A percentile compares a stretch with the other conserved stretches of the same genome.
Conservation (phyloP, 2,888 invertebrate species). For the Craniophora ligustri region DNA sequence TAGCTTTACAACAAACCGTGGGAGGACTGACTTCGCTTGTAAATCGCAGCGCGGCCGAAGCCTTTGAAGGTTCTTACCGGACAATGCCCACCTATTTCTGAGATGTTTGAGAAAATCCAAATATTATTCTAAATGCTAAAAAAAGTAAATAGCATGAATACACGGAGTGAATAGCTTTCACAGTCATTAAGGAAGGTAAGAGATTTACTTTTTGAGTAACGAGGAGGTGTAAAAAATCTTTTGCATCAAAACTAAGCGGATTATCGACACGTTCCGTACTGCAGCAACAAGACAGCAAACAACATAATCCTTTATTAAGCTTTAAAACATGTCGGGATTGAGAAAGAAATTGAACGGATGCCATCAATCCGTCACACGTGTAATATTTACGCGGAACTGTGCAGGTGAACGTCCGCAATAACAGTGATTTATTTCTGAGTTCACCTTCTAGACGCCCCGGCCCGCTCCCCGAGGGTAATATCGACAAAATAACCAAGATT, state of each 20-base stretch:
- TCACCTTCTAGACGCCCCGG: constrained; percentile 63
- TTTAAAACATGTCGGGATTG: constrained; percentile 31
- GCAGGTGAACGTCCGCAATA: constrained; percentile 76
- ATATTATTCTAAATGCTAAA: constrained; percentile 34
- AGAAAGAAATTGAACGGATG: constrained; percentile 51
- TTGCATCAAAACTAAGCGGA: constrained; percentile 48
- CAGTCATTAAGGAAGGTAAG: constrained; percentile 20
- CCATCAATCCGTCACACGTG: constrained; percentile 59
- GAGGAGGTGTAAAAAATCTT: constrained; percentile 24
- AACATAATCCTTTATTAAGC: constrained; percentile 46
- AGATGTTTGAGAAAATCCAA: constrained; percentile 35
- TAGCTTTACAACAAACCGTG: constrained; percentile 33
- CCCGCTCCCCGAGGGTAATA: constrained; percentile 61
- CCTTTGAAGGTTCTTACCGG: constrained; percentile 48
- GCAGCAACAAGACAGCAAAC: constrained; percentile 19
- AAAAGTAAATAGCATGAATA: constrained; percentile 5
- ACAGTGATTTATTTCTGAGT: constrained; percentile 77
- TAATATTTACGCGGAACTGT: constrained; percentile 61
- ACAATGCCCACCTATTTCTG: constrained; percentile 37
- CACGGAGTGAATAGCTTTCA: neutral
- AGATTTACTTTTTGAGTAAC: constrained; percentile 20
- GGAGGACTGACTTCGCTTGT: constrained; percentile 51
- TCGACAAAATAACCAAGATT: constrained; percentile 60
- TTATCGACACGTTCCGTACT: constrained; percentile 34
- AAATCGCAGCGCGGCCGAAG: constrained; percentile 36